A percentile compares a stretch with the other conserved stretches of the same genome.
Conservation (phyloP, 2,113 vertebrate species). For the Ahaetulla prasina region DNA sequence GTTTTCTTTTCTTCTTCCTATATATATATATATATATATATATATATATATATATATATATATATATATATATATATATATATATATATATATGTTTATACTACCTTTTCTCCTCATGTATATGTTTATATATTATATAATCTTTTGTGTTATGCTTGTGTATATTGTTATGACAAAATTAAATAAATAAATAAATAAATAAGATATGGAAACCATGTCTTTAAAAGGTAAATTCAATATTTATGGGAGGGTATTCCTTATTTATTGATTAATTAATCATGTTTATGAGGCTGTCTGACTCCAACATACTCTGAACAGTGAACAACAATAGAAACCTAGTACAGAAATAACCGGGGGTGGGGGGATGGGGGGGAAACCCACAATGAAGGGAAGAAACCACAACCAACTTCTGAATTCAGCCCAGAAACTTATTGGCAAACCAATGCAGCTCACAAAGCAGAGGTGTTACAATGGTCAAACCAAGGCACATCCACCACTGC, state of each 20-base stretch:
- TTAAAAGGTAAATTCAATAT: slow-evolving; percentile 44
- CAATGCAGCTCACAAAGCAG: background rate
- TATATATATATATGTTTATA: too few relatives aligned
- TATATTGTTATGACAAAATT: too few relatives aligned
- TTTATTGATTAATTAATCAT: background rate
- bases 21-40: too few relatives aligned
- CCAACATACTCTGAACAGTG: background rate
- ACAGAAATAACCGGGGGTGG: background rate
- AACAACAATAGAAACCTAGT: background rate
- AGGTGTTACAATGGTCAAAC: background rate
- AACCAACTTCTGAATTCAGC: background rate
- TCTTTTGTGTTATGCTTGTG: too few relatives aligned
- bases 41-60: too few relatives aligned
- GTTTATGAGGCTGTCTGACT: background rate
- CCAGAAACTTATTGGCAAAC: background rate
- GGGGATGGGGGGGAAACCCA: background rate
- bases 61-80: too few relatives aligned
- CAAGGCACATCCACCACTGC: background rate
- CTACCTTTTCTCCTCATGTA: too few relatives aligned
- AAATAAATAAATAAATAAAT: too few relatives aligned
- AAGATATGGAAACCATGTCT: slow-evolving; percentile 31
- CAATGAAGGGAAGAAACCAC: background rate
- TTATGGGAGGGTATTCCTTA: background rate
- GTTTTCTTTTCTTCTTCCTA: too few relatives aligned
- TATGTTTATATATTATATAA: too few relatives aligned